Evolutionary conservation across 2,888 invertebrate genomes (phyloP).

Genomic region (Chesias legatella): DNA sequence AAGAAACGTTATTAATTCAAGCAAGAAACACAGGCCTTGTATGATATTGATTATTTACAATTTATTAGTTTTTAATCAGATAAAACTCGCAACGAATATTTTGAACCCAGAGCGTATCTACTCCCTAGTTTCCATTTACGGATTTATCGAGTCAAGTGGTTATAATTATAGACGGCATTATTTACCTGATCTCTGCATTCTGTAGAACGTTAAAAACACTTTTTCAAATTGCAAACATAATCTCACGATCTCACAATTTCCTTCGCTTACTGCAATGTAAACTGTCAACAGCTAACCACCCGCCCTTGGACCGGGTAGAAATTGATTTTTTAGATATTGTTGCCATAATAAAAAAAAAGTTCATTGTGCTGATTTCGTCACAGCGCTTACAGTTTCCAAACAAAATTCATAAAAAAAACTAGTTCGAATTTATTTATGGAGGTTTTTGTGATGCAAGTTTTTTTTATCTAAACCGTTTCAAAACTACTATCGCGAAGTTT

Average conservation of each 20-base stretch:
- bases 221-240: slow-evolving; percentile 68
- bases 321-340: slow-evolving; percentile 61
- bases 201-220: slow-evolving; percentile 36
- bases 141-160: neutral
- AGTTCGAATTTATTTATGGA: no score
- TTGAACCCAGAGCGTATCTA: slow-evolving; percentile 10
- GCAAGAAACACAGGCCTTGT: neutral
- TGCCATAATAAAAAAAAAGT: slow-evolving; percentile 38
- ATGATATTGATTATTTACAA: neutral
- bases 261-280: slow-evolving; percentile 40
- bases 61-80: neutral
- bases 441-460: no score
- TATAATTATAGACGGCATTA: slow-evolving; percentile 25
- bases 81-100: slow-evolving; percentile 14
- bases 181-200: slow-evolving; percentile 37
- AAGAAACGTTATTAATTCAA: no score
- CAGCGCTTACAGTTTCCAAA: no score
- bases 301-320: slow-evolving; percentile 64
- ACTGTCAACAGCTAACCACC: slow-evolving; percentile 65
- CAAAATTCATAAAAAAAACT: no score
- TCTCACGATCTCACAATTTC: slow-evolving; percentile 54
- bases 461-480: no score
- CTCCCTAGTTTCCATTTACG: no score
- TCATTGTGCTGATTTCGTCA: no score
- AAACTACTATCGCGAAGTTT: no score